Evolutionary conservation across 2,888 invertebrate genomes (phyloP), one percentile per base, ranked within the genome.

Genomic region (Agriopis marginaria): DNA sequence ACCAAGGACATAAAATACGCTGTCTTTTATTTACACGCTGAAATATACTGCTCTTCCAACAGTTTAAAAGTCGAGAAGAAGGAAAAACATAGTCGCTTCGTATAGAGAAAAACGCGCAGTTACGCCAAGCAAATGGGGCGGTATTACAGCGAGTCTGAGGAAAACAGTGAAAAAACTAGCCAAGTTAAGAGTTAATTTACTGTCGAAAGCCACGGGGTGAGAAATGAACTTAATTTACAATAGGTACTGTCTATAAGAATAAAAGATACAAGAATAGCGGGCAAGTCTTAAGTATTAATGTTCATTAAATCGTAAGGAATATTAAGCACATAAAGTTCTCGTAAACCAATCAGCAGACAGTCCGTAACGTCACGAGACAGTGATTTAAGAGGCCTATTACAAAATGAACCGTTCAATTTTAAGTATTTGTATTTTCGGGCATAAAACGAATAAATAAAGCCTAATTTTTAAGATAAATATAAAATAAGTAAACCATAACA

Each of bases 91-190:
- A 42, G 70, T 69, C 56, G 69, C 63, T 66, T 65, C 61, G 68
- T 64, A 64, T 67, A 40, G 55, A 71, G 70, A 75, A 80, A 82
- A 82, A 79, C 76, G 67, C 12, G 80, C 79, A 81, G 83, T 83
- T 83, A 82, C 75, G 68, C 71, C 66, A 64, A 76, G 72, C 73
- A 79, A 83, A 83, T 83, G 80, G 82, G 75, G 62, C 77, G 80
- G 71, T 70, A 68, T 69, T 63, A 62, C 50, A 65, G 42, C 45
- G 56, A 56, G 69, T 58, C 51, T 70, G 73, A 69, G 55, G 55
- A 67, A 75, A 79, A 78, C 74, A 76, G 72, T 76, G 70, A 65
- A 71, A 73, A 77, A 76, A 69, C 62, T 70, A 66, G 49, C 64
- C 54, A 53, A 56, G 72, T 56, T 56, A 54, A 49, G 59, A 59